Evolutionary conservation across 2,113 vertebrate genomes (phyloP).

Genomic region (Melanerpes formicivorus): DNA sequence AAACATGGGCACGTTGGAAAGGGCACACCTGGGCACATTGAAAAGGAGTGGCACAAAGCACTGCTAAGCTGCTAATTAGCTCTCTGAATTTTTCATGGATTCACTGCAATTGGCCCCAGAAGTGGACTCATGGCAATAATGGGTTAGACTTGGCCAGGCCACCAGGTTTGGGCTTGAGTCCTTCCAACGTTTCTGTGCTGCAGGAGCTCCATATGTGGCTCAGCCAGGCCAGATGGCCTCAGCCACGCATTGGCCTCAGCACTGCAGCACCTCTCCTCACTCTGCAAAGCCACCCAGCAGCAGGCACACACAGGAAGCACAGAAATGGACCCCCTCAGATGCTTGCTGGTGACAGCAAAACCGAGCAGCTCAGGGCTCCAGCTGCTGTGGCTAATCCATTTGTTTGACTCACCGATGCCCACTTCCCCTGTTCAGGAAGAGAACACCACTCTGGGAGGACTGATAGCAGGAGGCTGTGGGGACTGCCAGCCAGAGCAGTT

Average conservation of each 20-base stretch:
- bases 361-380: neutral
- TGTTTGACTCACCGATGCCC: slow-evolving; percentile 28
- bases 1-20: neutral
- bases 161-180: neutral
- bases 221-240: slow-evolving; percentile 40
- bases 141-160: neutral
- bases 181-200: neutral
- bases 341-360: neutral
- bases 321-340: neutral
- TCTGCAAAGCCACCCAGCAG: neutral
- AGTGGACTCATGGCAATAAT: neutral
- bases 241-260: slow-evolving; percentile 12
- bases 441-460: neutral
- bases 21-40: no score
- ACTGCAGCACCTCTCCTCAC: neutral
- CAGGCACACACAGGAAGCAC: neutral
- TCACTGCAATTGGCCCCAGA: neutral
- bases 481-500: slow-evolving; percentile 35
- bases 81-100: neutral
- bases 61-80: neutral
- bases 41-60: neutral
- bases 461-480: slow-evolving; percentile 29
- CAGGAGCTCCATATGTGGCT: slow-evolving; percentile 25
- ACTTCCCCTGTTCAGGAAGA: slow-evolving; percentile 29
- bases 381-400: neutral